Evolutionary conservation across 2,113 vertebrate species (phyloP).

Genomic region (Silurus meridionalis): DNA sequence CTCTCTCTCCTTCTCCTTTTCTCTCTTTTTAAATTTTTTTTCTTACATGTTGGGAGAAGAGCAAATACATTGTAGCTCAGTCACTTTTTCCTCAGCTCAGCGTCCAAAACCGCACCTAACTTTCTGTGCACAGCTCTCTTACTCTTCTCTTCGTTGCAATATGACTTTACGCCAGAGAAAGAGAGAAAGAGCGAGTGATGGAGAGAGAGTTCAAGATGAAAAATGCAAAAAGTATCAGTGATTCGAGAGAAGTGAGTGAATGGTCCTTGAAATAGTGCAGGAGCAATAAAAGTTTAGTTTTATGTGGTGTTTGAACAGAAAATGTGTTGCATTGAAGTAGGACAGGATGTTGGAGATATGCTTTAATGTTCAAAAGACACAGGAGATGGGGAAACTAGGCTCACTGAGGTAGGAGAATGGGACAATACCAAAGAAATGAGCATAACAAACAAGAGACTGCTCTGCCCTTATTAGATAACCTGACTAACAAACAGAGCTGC

Average conservation of each 20-base stretch:
- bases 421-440: too few species aligned
- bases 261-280: too few species aligned
- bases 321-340: too few species aligned
- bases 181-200: conserved; percentile 41
- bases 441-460: too few species aligned
- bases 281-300: too few species aligned
- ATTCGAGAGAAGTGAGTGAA: not conserved
- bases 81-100: conserved; percentile 74
- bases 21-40: conserved; percentile 57
- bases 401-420: too few species aligned
- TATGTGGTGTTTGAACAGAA: too few species aligned
- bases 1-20: conserved; percentile 31
- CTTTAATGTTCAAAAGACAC: too few species aligned
- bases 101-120: conserved; percentile 73
- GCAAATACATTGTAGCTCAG: conserved; percentile 67
- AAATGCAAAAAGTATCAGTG: not conserved
- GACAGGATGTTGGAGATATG: too few species aligned
- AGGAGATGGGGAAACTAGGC: too few species aligned
- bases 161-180: conserved; percentile 66
- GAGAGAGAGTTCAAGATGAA: conserved; percentile 39
- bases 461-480: too few species aligned
- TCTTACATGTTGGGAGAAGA: conserved; percentile 63
- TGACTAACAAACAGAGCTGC: too few species aligned
- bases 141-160: conserved; percentile 75
- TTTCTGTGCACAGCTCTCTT: conserved; percentile 68